A percentile compares a stretch with the other conserved stretches of the same genome.
Evolutionary conservation across 37 sponge, comb jelly and placozoan genomes (phyloP).

Genomic region (Cliona cf. orientalis): DNA sequence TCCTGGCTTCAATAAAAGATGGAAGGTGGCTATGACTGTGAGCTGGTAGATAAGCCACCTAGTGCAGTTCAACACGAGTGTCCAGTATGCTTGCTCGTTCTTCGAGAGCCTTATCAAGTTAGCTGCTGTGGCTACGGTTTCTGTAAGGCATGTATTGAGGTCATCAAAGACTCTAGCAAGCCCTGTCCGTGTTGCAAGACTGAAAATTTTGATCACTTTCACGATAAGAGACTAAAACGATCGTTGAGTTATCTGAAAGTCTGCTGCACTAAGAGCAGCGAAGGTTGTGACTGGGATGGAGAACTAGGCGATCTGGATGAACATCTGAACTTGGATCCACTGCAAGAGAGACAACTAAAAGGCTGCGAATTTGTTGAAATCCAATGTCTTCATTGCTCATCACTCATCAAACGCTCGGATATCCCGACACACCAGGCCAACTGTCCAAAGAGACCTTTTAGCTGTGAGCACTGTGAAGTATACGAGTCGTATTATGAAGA

Average conservation of each 20-base stretch:
- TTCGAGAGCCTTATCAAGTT: slow-evolving; percentile 6
- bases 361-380: neutral
- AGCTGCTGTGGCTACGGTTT: slow-evolving; percentile 39
- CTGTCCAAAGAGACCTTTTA: neutral
- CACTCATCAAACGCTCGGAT: neutral
- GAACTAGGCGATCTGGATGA: neutral
- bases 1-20: too few relatives aligned
- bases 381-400: neutral
- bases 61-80: slow-evolving; percentile 4
- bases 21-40: too few relatives aligned
- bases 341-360: too few relatives aligned
- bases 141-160: slow-evolving; percentile 5
- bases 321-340: neutral
- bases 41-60: slow-evolving; percentile 12
- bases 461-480: neutral
- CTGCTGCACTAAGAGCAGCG: neutral
- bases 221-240: neutral
- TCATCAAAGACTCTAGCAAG: neutral
- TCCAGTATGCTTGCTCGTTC: slow-evolving; percentile 18
- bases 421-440: neutral
- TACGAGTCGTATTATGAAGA: neutral
- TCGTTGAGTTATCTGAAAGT: neutral
- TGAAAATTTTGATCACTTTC: neutral
- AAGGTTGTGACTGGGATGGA: slow-evolving; percentile 35
- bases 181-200: slow-evolving; percentile 21